Evolutionary conservation across 2,113 vertebrate genomes (phyloP).

Genomic region (Ceyx melanurus): DNA sequence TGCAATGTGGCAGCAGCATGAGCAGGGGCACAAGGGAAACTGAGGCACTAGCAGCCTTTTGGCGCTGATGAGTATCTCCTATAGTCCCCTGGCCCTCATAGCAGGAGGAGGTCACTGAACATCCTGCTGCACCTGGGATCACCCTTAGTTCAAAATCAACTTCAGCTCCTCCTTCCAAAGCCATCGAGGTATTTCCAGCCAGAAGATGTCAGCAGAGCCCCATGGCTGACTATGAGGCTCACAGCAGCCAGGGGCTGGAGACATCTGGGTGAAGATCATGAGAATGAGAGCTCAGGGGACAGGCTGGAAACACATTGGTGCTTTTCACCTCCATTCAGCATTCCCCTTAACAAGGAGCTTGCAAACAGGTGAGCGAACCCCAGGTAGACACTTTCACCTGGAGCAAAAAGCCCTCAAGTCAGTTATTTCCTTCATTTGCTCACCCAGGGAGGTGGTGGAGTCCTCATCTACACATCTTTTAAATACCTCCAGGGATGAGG

Average conservation of each 20-base stretch:
- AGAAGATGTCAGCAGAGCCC: slow-evolving; percentile 31
- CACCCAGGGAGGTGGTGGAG: too few species aligned
- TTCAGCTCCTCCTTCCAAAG: background rate
- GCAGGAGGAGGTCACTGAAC: background rate
- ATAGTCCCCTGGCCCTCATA: background rate
- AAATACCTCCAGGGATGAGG: too few species aligned
- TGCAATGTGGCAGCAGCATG: background rate
- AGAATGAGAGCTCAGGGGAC: background rate
- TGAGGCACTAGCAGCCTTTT: background rate
- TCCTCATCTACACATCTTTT: too few species aligned
- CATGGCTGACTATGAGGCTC: rapidly evolving
- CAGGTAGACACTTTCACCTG: background rate
- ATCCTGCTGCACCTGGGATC: background rate
- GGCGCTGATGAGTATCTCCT: background rate
- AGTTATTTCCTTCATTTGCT: background rate
- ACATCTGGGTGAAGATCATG: rapidly evolving
- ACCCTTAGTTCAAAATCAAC: background rate
- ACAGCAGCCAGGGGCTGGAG: background rate
- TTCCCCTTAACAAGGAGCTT: background rate
- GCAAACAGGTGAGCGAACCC: background rate
- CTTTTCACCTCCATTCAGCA: rapidly evolving
- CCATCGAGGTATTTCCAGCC: background rate
- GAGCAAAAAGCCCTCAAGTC: background rate
- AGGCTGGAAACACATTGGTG: rapidly evolving
- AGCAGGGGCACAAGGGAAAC: background rate